Conservation (phyloP, 2,797 vertebrate species). For the Mus caroli region DNA sequence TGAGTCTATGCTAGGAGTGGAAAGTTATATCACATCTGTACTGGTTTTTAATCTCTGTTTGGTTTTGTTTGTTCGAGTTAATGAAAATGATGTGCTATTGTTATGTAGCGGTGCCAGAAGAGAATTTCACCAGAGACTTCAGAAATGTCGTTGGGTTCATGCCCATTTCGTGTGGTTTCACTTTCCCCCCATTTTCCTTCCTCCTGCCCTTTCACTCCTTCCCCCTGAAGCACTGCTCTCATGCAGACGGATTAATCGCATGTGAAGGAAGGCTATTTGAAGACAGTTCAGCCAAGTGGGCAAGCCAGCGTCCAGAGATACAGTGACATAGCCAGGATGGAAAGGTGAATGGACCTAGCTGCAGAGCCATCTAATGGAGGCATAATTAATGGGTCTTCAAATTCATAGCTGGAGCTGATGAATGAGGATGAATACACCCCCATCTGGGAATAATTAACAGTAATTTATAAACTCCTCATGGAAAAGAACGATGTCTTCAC, state of each 20-base stretch:
- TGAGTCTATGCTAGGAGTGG: conserved; percentile 67
- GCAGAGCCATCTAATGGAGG: conserved; percentile 49
- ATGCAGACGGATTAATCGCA: conserved; percentile 71
- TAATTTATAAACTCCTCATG: conserved; percentile 75
- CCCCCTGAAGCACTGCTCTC: conserved; percentile 40
- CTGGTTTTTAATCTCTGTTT: conserved; percentile 86
- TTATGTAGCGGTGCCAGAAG: conserved; percentile 87
- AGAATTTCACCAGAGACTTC: conserved; percentile 87
- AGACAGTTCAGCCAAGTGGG: conserved; percentile 55
- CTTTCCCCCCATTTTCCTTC: conserved; percentile 74
- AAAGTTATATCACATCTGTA: conserved; percentile 83
- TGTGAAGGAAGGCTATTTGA: conserved; percentile 63
- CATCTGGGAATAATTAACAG: conserved; percentile 77
- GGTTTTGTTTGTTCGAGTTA: conserved; percentile 88
- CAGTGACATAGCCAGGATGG: conserved; percentile 7
- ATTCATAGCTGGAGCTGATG: conserved; percentile 58
- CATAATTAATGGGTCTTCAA: conserved; percentile 65
- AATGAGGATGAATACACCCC: conserved; percentile 52
- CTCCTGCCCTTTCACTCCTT: conserved; percentile 18
- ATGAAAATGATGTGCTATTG: conserved; percentile 88
- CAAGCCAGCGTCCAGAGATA: conserved; percentile 56
- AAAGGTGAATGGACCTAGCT: conserved; percentile 42
- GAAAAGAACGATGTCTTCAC: conserved; percentile 72
- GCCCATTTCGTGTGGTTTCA: conserved; percentile 87
- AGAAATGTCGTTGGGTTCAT: conserved; percentile 86